Evolutionary conservation across 2,797 vertebrate genomes (phyloP), one percentile per base, ranked within the genome.

Genomic region (Chelon labrosus): DNA sequence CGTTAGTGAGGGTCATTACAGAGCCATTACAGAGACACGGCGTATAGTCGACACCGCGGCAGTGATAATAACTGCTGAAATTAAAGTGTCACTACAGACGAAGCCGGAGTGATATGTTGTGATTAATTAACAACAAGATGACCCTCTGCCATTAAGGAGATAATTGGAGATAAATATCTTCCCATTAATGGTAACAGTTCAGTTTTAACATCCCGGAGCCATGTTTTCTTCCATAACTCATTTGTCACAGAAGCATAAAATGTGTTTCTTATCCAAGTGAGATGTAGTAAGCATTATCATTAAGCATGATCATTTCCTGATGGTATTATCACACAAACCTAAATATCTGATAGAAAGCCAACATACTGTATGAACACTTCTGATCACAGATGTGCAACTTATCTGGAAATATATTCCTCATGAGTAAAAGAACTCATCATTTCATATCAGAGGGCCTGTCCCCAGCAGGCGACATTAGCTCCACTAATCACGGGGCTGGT

Each of bases 41-140:
- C 70, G 61, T 46, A 35, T 35, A 58, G 81, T 76, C 66, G 39
- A 76, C 13, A 20, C 70, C 13, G 73, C 35, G 63, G 68, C 68
- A 69, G 58, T 70, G 73, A 85, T 87, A 89, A 89, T 89, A 89
- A 85, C 82, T 85, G 77, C 75, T 69, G 67, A 88, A 88, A 90
- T 91, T 87, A 90, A 92, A 91, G 85, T 88, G 87, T 90, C 85
- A 85, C 68, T 55, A 16, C 73, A 62, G 77, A 88, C 70, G 80
- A 86, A 71, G 79, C 80, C 41, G 59, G 76, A 88, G 73, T 88
- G 83, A 93, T 85, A 83, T 68, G 81, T 56, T 80, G 71, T 84
- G 88, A 90, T 91, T 91, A 88, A 93, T 92, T 90, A 89, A 80
- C 57, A 76, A 89, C 68, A 85, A 79, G 76, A 86, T 85, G 82